Conservation (phyloP, 2,888 invertebrate genomes). For the Cheilosia vernalis region DNA sequence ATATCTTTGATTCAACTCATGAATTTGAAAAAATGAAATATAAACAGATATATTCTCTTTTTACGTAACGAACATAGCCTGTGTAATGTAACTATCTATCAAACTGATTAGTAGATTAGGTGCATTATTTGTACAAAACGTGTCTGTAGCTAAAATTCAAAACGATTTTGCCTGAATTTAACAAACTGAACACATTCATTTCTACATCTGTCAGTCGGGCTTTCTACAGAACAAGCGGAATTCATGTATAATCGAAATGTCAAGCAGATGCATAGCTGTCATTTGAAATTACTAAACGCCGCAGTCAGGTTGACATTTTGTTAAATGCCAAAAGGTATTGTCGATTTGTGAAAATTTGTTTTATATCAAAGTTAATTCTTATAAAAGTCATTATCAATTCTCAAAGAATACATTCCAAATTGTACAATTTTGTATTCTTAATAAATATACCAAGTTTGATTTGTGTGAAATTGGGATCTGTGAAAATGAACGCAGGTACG, state of each 20-base stretch:
- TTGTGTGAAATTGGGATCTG: not conserved
- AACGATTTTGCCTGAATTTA: not conserved
- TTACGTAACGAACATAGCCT: too few relatives aligned
- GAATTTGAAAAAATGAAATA: too few relatives aligned
- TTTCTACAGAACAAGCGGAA: not conserved
- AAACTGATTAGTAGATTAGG: too few relatives aligned
- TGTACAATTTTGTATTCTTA: not conserved
- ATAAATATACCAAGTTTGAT: not conserved
- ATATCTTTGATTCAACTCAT: too few relatives aligned
- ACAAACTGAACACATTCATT: slow-evolving; percentile 60
- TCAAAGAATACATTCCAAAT: not conserved
- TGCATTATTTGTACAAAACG: too few relatives aligned
- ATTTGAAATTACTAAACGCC: slow-evolving; percentile 24
- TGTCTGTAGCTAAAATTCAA: too few relatives aligned
- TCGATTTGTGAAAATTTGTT: slow-evolving; percentile 1
- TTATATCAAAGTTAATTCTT: not conserved
- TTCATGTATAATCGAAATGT: slow-evolving; percentile 13
- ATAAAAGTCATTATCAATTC: not conserved
- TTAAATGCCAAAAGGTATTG: slow-evolving; percentile 40
- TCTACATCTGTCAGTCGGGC: slow-evolving; percentile 14
- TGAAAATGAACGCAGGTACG: slow-evolving; percentile 57
- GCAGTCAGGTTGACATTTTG: slow-evolving; percentile 40
- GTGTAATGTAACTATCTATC: too few relatives aligned
- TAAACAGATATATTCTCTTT: too few relatives aligned
- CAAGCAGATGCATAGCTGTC: slow-evolving; percentile 53